Percentiles rank a stretch among this genome's conserved stretches.
Evolutionary conservation across 2,113 vertebrate genomes (phyloP).

Genomic region (Menura novaehollandiae): DNA sequence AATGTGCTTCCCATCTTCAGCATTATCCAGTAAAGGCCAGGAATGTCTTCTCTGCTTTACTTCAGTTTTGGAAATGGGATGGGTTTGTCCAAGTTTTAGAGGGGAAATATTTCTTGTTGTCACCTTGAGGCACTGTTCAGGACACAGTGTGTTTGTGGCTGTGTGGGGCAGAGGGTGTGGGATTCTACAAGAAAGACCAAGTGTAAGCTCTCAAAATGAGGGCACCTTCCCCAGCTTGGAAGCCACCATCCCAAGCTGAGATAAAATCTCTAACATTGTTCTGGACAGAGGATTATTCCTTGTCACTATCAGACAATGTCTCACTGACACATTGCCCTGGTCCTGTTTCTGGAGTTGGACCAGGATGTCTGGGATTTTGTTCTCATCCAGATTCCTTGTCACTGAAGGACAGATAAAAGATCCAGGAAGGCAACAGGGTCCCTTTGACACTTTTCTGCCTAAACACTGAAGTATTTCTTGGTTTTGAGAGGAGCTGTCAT

Average conservation of each 20-base stretch:
- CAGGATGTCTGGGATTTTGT: background rate
- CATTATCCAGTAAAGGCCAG: background rate
- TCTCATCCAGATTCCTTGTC: background rate
- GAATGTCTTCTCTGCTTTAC: background rate
- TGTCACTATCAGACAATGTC: background rate
- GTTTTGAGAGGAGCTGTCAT: background rate
- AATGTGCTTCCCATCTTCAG: background rate
- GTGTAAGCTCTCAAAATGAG: background rate
- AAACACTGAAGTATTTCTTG: background rate
- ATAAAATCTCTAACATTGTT: background rate
- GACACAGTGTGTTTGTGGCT: background rate
- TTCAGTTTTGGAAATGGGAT: background rate
- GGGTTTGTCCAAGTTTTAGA: background rate
- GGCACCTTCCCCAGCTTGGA: background rate
- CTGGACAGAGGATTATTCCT: background rate
- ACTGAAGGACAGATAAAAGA: background rate
- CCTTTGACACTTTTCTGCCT: background rate
- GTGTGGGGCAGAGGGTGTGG: background rate
- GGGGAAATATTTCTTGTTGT: background rate
- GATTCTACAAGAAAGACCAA: background rate
- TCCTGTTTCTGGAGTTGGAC: background rate
- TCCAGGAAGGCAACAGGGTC: background rate
- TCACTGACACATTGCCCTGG: fast-evolving
- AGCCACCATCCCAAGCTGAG: background rate
- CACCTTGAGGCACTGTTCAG: background rate